Evolutionary conservation across 1,140 invertebrate genomes (phyloP), one percentile per base, ranked within the genome.

Genomic region (Aplysia californica): DNA sequence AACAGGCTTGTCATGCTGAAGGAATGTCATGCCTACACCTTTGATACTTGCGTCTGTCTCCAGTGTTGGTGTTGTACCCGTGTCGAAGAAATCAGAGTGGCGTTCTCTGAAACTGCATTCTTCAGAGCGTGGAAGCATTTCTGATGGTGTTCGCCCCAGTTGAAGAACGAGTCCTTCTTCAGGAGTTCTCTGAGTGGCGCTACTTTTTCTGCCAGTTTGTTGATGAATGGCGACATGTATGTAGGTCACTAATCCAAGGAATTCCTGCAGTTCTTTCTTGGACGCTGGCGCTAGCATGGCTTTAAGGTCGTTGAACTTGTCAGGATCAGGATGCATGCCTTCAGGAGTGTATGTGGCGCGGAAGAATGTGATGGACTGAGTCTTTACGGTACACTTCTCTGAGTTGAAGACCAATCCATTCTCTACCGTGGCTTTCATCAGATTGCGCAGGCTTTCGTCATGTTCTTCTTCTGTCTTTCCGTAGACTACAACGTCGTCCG

Each of bases 21-120:
- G n/a, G 4, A 91, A 50, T 10, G 88, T 83, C 44, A 85, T 85
- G 23, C 87, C 89, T n/a, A 92, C 76, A 6, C 87, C 90, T 33
- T 79, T 73, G 21, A 79, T 72, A 15, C 61, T 77, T 5, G 77
- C 81, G 79, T 85, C 80, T 41, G 69, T 70, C 68, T 81, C 77
- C 18, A 86, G 21, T 3, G 71, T 77, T 35, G 82, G 39, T 33
- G 71, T 31, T 31, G 75, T 77, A 0, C 72, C 35, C 33, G 74
- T 68, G 31, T 86, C 72, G 69, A 80, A 85, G 58, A 84, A 20
- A 59, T 64, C 18, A 87, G 71, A 2, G 80, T 58, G 10, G 78
- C 73, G 39, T 79, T 33, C n/a, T 26, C 29, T 20, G 66, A 68
- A 6, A 87, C 66, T 5, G 76, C 18, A 20, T 77, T 29, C 75